These are phyloP conservation scores for Chionomys nivalis DNA, from an alignment of 2,113 vertebrate species.

Conservation along the genomic window DNA sequence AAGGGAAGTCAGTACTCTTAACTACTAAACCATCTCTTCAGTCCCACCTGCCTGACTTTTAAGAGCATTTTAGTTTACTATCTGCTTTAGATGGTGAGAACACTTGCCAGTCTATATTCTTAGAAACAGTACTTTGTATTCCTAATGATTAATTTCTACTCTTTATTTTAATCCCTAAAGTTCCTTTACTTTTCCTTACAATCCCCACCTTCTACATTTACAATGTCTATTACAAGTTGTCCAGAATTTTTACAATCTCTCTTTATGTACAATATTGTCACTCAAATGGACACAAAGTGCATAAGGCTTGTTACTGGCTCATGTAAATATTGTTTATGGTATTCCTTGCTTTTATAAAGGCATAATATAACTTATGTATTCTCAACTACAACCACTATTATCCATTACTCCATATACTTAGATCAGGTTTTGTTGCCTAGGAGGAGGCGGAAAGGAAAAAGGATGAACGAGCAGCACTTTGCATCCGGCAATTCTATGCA, in stretches of 20 bases:
- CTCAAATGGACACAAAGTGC: slow-evolving; percentile 17
- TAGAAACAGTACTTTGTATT: slow-evolving; percentile 49
- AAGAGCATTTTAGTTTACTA: background rate
- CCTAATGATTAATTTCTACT: background rate
- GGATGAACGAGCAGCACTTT: slow-evolving; percentile 32
- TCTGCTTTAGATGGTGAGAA: background rate
- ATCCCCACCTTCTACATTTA: slow-evolving; percentile 19
- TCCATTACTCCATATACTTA: background rate
- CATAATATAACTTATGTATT: background rate
- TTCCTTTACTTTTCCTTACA: slow-evolving; percentile 36
- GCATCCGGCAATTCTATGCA: slow-evolving; percentile 45
- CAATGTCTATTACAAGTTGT: background rate
- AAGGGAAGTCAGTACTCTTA: too few relatives aligned
- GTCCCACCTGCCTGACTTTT: background rate
- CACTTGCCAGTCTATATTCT: background rate
- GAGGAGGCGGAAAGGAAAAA: slow-evolving; percentile 31
- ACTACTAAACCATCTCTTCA: background rate
- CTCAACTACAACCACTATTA: slow-evolving; percentile 25
- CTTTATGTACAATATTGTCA: slow-evolving; percentile 3
- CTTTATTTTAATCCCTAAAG: slow-evolving; percentile 56
- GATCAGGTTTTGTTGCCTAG: slow-evolving; percentile 47
- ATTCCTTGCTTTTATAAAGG: background rate
- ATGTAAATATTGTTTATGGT: slow-evolving; percentile 30
- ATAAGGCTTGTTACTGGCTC: slow-evolving; percentile 39
- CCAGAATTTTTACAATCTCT: slow-evolving; percentile 23